A percentile compares a stretch with the other conserved stretches of the same genome.
These are phyloP conservation scores for Dolichoris vasculosae DNA, from an alignment of 1,140 invertebrate genomes.

Conservation along the genomic window DNA sequence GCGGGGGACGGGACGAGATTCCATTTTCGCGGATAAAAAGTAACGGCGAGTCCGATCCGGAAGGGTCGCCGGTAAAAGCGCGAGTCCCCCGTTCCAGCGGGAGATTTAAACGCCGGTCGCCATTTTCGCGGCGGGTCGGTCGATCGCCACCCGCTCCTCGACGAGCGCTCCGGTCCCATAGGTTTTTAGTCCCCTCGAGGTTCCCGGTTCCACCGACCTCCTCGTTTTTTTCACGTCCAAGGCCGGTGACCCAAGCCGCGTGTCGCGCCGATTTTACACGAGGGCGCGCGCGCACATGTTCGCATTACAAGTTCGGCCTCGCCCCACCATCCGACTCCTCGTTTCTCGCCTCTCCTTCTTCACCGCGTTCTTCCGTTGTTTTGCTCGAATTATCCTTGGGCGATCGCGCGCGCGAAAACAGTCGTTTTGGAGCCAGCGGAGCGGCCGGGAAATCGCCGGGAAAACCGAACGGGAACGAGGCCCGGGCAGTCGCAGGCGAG, in stretches of 20 bases:
- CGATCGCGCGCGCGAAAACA: constrained; percentile 30
- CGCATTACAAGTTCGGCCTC: background rate
- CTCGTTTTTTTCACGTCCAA: too few species aligned
- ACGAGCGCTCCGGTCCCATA: too few species aligned
- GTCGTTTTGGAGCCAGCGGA: constrained; percentile 14
- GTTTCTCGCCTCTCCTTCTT: background rate
- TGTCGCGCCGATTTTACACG: background rate
- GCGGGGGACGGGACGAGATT: too few species aligned
- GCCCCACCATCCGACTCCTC: background rate
- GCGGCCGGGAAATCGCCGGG: background rate
- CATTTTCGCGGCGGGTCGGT: background rate
- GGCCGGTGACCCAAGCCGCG: background rate
- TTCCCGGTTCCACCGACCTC: too few species aligned
- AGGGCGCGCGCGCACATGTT: background rate
- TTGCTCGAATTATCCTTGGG: constrained; percentile 32
- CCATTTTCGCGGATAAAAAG: too few species aligned
- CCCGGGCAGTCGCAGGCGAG: background rate
- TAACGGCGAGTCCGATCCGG: too few species aligned
- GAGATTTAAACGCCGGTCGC: constrained; percentile 24
- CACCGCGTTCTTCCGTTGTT: constrained; percentile 41
- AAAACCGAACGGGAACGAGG: constrained; percentile 2
- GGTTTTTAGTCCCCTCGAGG: too few species aligned
- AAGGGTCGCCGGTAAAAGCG: background rate
- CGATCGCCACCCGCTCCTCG: too few species aligned
- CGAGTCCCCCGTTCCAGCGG: background rate